A percentile compares a stretch with the other conserved stretches of the same genome.
Conservation (phyloP, 2,888 invertebrate species). For the Rhagonycha lutea region DNA sequence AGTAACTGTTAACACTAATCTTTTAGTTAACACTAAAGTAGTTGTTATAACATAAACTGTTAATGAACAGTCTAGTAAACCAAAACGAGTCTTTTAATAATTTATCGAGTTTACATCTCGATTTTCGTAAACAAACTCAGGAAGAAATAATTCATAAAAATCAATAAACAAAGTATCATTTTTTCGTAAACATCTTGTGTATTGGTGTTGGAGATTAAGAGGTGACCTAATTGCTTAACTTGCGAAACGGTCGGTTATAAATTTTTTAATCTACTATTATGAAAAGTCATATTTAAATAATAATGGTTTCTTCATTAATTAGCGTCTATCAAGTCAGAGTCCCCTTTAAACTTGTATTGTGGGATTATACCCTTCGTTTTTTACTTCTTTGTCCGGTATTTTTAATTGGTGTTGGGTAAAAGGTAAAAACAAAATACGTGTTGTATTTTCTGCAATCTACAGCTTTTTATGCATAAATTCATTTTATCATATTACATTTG, state of each 20-base stretch:
- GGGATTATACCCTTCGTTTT: neutral
- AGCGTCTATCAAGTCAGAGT: neutral
- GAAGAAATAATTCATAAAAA: neutral
- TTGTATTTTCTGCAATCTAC: neutral
- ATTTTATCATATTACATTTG: neutral
- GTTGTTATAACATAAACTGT: no score
- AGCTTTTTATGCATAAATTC: neutral
- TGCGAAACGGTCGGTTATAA: neutral
- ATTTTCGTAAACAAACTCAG: no score
- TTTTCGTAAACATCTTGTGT: neutral
- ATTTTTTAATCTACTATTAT: neutral
- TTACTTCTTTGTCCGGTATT: neutral
- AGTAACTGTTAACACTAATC: no score
- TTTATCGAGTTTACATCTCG: neutral
- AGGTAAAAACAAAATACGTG: neutral
- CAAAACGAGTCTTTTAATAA: neutral
- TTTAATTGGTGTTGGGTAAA: neutral
- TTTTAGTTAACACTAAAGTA: no score
- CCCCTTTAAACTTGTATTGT: neutral
- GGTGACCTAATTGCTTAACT: neutral
- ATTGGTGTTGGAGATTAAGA: neutral
- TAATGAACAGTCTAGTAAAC: no score
- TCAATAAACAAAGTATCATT: neutral
- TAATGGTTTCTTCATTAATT: neutral
- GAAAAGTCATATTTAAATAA: neutral